Percentiles rank a stretch among this genome's conserved stretches.
These are phyloP conservation scores for Scomberomorus guttatus DNA, from an alignment of 2,797 vertebrate species.

Conservation along the genomic window DNA sequence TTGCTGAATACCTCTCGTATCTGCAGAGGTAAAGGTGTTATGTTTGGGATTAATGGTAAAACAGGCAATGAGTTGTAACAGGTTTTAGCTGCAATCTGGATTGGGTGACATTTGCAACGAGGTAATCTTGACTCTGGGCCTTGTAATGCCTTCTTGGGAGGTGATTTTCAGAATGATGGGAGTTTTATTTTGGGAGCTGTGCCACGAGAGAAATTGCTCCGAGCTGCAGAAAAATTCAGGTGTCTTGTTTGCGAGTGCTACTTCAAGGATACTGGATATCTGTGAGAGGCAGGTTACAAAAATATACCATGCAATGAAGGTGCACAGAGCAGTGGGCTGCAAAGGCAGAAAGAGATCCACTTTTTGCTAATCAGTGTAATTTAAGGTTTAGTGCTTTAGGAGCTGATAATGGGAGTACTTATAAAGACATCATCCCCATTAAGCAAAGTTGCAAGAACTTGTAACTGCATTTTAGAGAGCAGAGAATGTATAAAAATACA, in stretches of 20 bases:
- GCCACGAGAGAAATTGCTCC: constrained; percentile 10
- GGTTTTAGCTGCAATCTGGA: constrained; percentile 42
- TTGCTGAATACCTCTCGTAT: constrained; percentile 6
- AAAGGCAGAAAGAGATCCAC: constrained; percentile 24
- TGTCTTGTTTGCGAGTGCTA: constrained; percentile 27
- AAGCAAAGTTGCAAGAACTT: constrained; percentile 21
- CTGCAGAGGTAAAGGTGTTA: constrained; percentile 27
- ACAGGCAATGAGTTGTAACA: constrained; percentile 39
- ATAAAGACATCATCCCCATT: constrained; percentile 29
- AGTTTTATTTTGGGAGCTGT: constrained; percentile 46
- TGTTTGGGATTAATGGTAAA: constrained; percentile 27
- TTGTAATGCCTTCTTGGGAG: constrained; percentile 19
- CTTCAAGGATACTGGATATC: constrained; percentile 40
- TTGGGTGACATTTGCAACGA: constrained; percentile 40
- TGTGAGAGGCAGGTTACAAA: constrained; percentile 33
- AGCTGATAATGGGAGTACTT: constrained; percentile 44
- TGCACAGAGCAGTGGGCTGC: constrained; percentile 10
- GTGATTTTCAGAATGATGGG: constrained; percentile 26
- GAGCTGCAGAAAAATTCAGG: constrained; percentile 26
- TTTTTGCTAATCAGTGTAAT: constrained; percentile 43
- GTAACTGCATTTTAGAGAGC: constrained; percentile 18
- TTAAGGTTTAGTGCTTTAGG: constrained; percentile 23
- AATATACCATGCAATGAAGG: constrained; percentile 18
- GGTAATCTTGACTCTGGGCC: constrained; percentile 22
- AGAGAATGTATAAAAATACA: constrained; percentile 7